phyloP scores from a whole-genome alignment of 1,140 invertebrate genomes.

The Callitettix versicolor region DNA sequence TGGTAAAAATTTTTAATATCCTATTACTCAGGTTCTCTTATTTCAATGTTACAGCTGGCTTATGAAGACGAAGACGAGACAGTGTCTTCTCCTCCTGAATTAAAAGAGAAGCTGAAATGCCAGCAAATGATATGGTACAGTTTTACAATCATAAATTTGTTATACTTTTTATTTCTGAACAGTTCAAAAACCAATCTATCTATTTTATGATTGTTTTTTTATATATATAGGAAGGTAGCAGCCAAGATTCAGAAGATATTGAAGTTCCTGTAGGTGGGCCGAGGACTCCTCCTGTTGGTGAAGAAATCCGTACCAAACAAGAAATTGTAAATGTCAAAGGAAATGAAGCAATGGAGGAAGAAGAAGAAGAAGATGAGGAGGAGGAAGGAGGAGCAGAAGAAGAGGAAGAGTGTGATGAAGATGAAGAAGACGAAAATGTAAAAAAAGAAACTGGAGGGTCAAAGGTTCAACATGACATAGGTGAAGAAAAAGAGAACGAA shows the following conservation, averaged over 20 bases:
- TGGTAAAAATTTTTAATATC: no score
- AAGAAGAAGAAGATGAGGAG: slow-evolving; percentile 26
- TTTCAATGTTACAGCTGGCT: no score
- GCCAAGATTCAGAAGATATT: not conserved
- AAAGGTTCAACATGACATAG: not conserved
- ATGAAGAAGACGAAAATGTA: not conserved
- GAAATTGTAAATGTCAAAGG: not conserved
- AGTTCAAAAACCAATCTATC: not conserved
- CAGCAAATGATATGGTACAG: not conserved
- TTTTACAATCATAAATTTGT: not conserved
- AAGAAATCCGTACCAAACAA: not conserved
- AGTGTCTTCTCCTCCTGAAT: not conserved
- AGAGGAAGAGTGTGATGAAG: slow-evolving; percentile 10
- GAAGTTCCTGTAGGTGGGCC: not conserved
- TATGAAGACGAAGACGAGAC: slow-evolving; percentile 1
- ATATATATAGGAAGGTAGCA: slow-evolving; percentile 6
- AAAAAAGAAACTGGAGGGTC: not conserved
- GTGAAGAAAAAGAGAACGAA: not conserved
- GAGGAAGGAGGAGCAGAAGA: slow-evolving; percentile 5
- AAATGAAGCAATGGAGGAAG: slow-evolving; percentile 28
- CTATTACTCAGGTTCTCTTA: no score
- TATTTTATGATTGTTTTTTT: not conserved
- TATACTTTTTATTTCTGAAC: not conserved
- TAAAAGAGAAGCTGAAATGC: slow-evolving; percentile 2
- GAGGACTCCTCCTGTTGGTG: not conserved